Evolutionary conservation across 1,140 invertebrate genomes (phyloP).

Genomic region (Heliconius hewitsoni): DNA sequence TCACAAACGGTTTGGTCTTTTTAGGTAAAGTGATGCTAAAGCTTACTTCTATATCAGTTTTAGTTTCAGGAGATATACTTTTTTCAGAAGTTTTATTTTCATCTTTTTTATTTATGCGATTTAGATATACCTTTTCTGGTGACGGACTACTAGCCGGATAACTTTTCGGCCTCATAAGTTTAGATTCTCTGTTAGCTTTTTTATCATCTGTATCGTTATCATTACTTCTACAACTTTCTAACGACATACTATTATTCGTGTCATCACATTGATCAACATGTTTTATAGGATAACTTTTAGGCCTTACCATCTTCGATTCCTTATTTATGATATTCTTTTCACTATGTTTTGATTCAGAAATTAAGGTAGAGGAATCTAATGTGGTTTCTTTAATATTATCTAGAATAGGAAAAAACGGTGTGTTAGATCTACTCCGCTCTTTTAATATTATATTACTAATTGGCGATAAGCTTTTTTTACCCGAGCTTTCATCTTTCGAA

Average conservation of each 20-base stretch:
- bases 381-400: constrained; percentile 77
- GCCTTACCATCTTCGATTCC: constrained; percentile 69
- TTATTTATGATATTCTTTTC: constrained; percentile 30
- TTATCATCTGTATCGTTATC: constrained; percentile 59
- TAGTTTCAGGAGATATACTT: constrained; percentile 45
- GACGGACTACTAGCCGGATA: constrained; percentile 79
- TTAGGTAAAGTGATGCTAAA: constrained; percentile 78
- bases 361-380: constrained; percentile 43
- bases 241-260: constrained; percentile 40
- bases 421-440: constrained; percentile 76
- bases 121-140: constrained; percentile 71
- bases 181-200: constrained; percentile 77
- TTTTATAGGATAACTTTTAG: constrained; percentile 78
- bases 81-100: constrained; percentile 47
- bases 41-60: constrained; percentile 76
- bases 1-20: constrained; percentile 50
- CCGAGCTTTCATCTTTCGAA: constrained; percentile 54
- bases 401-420: constrained; percentile 77
- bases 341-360: constrained; percentile 29
- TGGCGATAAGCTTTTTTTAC: constrained; percentile 71
- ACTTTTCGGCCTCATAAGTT: constrained; percentile 83
- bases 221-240: constrained; percentile 45
- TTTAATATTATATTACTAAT: constrained; percentile 57
- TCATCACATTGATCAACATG: constrained; percentile 62
- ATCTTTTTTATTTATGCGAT: constrained; percentile 56